Evolutionary conservation across 1,140 invertebrate species (phyloP), one percentile per base, ranked within the genome.

Genomic region (Aplysia californica): DNA sequence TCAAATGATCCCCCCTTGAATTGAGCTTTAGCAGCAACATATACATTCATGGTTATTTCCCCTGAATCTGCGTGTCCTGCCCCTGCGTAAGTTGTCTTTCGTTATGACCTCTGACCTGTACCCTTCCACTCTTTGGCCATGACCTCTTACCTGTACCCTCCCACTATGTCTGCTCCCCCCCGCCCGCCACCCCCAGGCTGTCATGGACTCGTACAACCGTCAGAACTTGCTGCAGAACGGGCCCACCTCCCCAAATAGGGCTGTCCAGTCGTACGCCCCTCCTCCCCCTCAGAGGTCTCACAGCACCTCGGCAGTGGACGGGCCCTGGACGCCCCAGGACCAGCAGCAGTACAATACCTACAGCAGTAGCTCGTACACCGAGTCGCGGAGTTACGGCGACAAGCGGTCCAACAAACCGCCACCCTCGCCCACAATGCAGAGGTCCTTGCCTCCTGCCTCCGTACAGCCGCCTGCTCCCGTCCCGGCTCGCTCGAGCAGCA

Each of bases 401-500:
- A 77, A 80, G 59, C 33, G 75, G 61, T 83, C 79, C 38, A 86
- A 81, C 79, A 88, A 83, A 79, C 87, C 79, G 38, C 86, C 80
- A 69, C 85, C 81, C 33, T 84, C 85, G 6, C 82, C 83, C 21
- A 84, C 78, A 33, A 71, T 83, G 75, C 81, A 80, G 73, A 83
- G 85, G 68, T 79, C 81, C 6, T 91, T 92, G 3, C 91, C 91
- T 2, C 91, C 92, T 31, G 3, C 26, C 2, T 90, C 91, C 10
- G 92, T n/a, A n/a, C n/a, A n/a, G n/a, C n/a, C 92, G 29, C 85
- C 93, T 35, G 71, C 77, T 3, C 73, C 78, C 1, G 89, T 93
- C 75, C 91, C 92, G n/a, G n/a, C n/a, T n/a, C 83, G 90, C 71
- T 85, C 83, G 35, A 86, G 89, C 78, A 89, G 88, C 68, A 84